These are phyloP conservation scores for Nyctibius grandis DNA, from an alignment of 2,797 vertebrate species.

Conservation along the genomic window DNA sequence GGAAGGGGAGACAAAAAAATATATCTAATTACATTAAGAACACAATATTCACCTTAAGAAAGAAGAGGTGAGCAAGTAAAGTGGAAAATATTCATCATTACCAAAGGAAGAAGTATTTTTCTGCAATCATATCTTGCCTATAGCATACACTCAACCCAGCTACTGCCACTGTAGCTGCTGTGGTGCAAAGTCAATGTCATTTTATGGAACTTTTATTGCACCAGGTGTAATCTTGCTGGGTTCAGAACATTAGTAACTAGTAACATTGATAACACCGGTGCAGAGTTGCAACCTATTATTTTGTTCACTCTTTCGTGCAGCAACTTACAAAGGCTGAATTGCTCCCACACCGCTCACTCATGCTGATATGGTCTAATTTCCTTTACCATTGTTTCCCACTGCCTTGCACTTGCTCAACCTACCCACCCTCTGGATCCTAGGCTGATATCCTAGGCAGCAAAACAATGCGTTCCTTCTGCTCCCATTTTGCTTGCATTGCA, in stretches of 20 bases:
- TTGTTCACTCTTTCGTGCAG: neutral
- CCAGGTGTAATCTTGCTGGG: neutral
- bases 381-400: neutral
- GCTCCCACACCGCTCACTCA: neutral
- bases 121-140: neutral
- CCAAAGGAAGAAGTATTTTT: neutral
- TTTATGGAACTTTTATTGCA: constrained; percentile 8
- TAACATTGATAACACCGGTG: neutral
- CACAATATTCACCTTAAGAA: neutral
- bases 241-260: neutral
- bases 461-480: constrained; percentile 39
- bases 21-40: neutral
- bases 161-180: neutral
- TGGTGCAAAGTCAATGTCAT: neutral
- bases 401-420: constrained; percentile 8
- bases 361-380: neutral
- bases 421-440: neutral
- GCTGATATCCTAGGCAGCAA: neutral
- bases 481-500: neutral
- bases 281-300: neutral
- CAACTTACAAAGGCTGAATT: neutral
- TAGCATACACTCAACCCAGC: neutral
- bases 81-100: neutral
- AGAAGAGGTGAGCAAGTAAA: neutral
- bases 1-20: neutral